Percentiles rank a stretch among this genome's conserved stretches.
Conservation (phyloP, 2,888 invertebrate species). For the Nephrocerus scutellatus region DNA sequence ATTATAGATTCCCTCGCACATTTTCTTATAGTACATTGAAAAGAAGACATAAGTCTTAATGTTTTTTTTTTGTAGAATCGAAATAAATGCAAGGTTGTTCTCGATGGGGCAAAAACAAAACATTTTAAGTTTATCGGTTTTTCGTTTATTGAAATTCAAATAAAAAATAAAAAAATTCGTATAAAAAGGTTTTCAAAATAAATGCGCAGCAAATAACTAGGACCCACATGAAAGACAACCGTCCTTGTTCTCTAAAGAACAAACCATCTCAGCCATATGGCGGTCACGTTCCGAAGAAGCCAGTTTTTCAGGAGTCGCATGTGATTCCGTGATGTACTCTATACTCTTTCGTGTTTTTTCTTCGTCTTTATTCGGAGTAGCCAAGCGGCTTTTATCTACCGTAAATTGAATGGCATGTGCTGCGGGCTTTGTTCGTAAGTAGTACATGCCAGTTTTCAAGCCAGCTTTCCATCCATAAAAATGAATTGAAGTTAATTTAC, state of each 20-base stretch:
- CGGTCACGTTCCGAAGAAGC: constrained; percentile 42
- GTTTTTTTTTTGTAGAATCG: too few relatives aligned
- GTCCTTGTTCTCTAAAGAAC: constrained; percentile 81
- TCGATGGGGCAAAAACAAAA: too few relatives aligned
- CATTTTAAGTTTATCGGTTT: too few relatives aligned
- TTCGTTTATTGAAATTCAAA: too few relatives aligned
- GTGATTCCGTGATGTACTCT: constrained; percentile 8
- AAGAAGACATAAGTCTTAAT: too few relatives aligned
- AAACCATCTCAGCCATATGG: constrained; percentile 71
- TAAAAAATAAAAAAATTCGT: too few relatives aligned
- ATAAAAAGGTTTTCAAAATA: too few relatives aligned
- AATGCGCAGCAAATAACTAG: too few relatives aligned
- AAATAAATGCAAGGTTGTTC: too few relatives aligned
- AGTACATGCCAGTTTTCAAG: constrained; percentile 98
- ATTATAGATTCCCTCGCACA: too few relatives aligned
- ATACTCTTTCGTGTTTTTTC: constrained; percentile 10
- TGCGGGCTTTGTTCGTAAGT: constrained; percentile 92
- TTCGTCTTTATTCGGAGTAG: constrained; percentile 14
- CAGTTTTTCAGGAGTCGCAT: too few relatives aligned
- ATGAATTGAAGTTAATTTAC: constrained; percentile 94
- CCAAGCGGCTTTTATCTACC: constrained; percentile 75
- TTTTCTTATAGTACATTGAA: too few relatives aligned
- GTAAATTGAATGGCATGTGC: constrained; percentile 96
- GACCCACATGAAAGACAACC: constrained; percentile 83
- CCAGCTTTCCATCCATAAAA: constrained; percentile 97